These are phyloP conservation scores for Rhyacophila brunnea DNA, from an alignment of 1,140 invertebrate genomes.

Conservation along the genomic window DNA sequence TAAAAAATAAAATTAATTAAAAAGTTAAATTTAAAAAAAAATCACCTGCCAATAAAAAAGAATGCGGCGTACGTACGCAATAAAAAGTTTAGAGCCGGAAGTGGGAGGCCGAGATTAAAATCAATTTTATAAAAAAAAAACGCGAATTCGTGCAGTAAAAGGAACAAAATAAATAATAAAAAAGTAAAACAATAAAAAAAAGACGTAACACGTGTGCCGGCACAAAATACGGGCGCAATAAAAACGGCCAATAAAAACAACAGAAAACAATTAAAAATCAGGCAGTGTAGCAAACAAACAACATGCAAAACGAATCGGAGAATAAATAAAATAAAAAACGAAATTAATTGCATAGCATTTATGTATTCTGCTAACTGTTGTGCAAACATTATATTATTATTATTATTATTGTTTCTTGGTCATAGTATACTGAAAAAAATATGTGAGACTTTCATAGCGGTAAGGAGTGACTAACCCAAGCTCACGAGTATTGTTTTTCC, in stretches of 20 bases:
- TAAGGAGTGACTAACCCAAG: too few relatives aligned
- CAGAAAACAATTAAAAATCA: neutral
- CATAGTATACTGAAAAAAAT: too few relatives aligned
- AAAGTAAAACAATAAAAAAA: neutral
- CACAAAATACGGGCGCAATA: neutral
- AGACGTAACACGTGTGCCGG: neutral
- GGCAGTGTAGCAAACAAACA: neutral
- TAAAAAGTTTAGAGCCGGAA: slow-evolving; percentile 11
- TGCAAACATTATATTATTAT: too few relatives aligned
- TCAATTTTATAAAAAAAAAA: neutral
- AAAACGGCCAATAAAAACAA: neutral
- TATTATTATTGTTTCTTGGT: too few relatives aligned
- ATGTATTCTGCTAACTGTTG: too few relatives aligned
- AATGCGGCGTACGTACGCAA: slow-evolving; percentile 4
- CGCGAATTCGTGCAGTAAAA: neutral
- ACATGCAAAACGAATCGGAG: neutral
- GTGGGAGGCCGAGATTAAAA: slow-evolving; percentile 12
- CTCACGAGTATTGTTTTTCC: too few relatives aligned
- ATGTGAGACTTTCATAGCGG: too few relatives aligned
- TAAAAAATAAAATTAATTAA: too few relatives aligned
- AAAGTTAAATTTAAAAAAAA: too few relatives aligned
- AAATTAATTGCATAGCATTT: neutral
- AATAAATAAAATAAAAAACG: neutral
- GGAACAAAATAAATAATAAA: neutral
- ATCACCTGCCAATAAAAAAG: too few relatives aligned